Evolutionary conservation across 2,113 vertebrate species (phyloP).

Genomic region (Ramphastos sulfuratus): DNA sequence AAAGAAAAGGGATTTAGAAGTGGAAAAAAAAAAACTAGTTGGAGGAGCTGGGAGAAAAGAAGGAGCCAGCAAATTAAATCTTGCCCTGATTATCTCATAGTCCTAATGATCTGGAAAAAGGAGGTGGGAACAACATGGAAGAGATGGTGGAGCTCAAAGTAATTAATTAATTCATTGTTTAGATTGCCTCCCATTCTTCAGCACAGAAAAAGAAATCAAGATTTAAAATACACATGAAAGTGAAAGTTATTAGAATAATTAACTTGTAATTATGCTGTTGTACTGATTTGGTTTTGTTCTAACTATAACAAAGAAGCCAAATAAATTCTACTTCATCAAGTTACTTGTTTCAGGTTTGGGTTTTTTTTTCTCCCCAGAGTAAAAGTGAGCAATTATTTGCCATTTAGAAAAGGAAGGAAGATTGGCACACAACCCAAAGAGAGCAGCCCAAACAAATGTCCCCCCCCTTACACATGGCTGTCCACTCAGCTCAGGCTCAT

Average conservation of each 20-base stretch:
- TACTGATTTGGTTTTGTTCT: conserved; percentile 61
- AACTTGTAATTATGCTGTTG: conserved; percentile 51
- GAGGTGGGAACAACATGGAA: conserved; percentile 32
- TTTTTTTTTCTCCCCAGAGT: background rate
- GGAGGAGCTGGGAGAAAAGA: background rate
- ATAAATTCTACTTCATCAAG: conserved; percentile 32
- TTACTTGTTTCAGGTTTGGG: conserved; percentile 13
- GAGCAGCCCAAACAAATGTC: background rate
- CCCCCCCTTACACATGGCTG: background rate
- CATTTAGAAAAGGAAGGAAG: background rate
- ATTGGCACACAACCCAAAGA: background rate
- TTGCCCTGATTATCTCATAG: conserved; percentile 33
- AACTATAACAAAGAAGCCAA: conserved; percentile 31
- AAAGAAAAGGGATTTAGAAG: background rate
- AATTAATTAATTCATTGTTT: conserved; percentile 74
- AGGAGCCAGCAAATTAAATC: conserved; percentile 32
- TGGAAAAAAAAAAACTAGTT: background rate
- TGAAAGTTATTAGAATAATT: conserved; percentile 72
- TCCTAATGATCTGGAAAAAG: conserved; percentile 42
- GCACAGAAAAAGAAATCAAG: conserved; percentile 48
- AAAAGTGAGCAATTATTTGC: conserved; percentile 10
- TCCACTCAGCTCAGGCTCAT: background rate
- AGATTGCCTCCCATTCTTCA: conserved; percentile 67
- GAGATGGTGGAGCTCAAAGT: conserved; percentile 55
- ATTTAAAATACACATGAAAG: conserved; percentile 68